These are phyloP conservation scores for Numida meleagris DNA, from an alignment of 2,113 vertebrate species.

Conservation along the genomic window DNA sequence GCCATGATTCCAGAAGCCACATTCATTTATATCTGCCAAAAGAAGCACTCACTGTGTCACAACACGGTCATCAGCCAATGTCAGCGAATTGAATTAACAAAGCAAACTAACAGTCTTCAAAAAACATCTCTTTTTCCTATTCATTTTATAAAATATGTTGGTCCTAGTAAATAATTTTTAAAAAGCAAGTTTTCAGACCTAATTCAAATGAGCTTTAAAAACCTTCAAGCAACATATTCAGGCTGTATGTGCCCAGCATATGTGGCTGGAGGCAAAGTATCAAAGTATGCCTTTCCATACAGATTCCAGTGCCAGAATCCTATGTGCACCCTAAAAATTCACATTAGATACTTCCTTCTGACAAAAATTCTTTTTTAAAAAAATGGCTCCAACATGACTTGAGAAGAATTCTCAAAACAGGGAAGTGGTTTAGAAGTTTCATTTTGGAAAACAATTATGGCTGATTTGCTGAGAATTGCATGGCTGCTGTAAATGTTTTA, in stretches of 20 bases:
- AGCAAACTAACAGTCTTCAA: neutral
- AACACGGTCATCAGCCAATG: fast-evolving
- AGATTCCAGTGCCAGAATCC: neutral
- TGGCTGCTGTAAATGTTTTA: neutral
- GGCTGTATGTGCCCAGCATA: neutral
- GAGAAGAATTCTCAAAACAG: neutral
- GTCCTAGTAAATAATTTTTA: neutral
- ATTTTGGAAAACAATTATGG: neutral
- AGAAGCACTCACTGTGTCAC: neutral
- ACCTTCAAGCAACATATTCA: neutral
- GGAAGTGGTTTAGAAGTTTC: neutral
- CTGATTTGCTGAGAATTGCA: neutral
- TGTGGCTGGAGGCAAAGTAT: neutral
- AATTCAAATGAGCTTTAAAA: neutral
- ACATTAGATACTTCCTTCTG: neutral
- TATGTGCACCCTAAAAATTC: neutral
- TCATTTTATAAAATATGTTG: neutral
- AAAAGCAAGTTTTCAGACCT: neutral
- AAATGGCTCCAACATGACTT: neutral
- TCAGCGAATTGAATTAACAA: neutral
- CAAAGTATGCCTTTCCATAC: neutral
- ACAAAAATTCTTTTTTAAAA: neutral
- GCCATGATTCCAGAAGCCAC: constrained; percentile 90
- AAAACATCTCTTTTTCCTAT: neutral
- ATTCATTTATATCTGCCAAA: constrained; percentile 91